phyloP scores from a whole-genome alignment of 2,113 vertebrate species.

The Orientallactaga bullata region DNA sequence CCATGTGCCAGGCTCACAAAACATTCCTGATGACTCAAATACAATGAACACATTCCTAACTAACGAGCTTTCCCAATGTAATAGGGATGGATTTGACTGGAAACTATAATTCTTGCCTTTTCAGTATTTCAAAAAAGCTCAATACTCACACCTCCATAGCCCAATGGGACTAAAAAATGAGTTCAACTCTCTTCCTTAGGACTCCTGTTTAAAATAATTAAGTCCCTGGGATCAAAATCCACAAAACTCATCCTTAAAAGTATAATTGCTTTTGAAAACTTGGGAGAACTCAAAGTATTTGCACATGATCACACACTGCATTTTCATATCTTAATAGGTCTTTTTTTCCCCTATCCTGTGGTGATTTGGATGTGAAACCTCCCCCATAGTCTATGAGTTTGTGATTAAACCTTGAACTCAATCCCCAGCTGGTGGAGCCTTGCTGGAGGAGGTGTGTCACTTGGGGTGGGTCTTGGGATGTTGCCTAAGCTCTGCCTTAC shows the following conservation, averaged over 20 bases:
- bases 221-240: constrained; percentile 48
- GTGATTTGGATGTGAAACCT: too few relatives aligned
- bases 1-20: not conserved
- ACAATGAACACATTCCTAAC: constrained; percentile 12
- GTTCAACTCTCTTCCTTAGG: constrained; percentile 41
- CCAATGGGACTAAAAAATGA: constrained; percentile 20
- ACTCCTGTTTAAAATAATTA: constrained; percentile 58
- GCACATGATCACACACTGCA: not conserved
- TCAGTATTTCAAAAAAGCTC: constrained; percentile 36
- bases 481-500: too few relatives aligned
- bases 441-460: too few relatives aligned
- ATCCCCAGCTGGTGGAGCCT: too few relatives aligned
- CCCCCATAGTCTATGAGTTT: too few relatives aligned
- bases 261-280: constrained; percentile 37
- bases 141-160: constrained; percentile 22
- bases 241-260: constrained; percentile 56
- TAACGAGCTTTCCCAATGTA: not conserved
- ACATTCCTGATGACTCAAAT: constrained; percentile 28
- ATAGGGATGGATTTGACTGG: not conserved
- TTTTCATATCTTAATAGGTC: constrained; percentile 15
- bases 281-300: constrained; percentile 6
- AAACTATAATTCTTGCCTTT: constrained; percentile 29
- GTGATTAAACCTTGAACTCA: too few relatives aligned
- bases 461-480: too few relatives aligned
- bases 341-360: not conserved